phyloP scores from a whole-genome alignment of 2,888 invertebrate genomes.

The Stegana nigrithorax region DNA sequence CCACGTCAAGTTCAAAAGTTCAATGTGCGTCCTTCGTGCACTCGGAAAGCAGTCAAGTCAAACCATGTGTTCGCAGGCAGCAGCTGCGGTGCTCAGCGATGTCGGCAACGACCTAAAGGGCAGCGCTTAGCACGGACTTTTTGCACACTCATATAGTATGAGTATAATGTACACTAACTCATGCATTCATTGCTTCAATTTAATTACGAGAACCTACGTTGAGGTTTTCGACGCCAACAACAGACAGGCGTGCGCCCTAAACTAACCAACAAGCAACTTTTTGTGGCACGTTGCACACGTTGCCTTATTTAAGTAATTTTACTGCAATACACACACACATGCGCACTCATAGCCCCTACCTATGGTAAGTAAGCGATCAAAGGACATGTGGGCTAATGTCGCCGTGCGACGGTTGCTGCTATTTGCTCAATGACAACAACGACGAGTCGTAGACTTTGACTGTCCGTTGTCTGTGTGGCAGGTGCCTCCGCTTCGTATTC shows the following conservation, averaged over 20 bases:
- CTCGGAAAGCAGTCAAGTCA: background rate
- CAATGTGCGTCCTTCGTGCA: too few relatives aligned
- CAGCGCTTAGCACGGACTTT: too few relatives aligned
- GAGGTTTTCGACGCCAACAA: constrained; percentile 20
- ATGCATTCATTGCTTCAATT: constrained; percentile 41
- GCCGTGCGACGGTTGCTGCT: background rate
- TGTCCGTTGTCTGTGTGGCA: background rate
- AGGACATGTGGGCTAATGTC: background rate
- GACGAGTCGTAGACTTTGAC: too few relatives aligned
- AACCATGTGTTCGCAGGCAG: too few relatives aligned
- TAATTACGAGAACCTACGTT: constrained; percentile 58
- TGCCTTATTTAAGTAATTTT: constrained; percentile 20
- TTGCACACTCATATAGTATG: too few relatives aligned
- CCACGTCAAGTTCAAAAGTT: too few relatives aligned
- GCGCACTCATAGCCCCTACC: background rate
- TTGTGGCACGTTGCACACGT: constrained; percentile 21
- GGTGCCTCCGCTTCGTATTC: background rate
- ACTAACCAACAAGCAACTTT: background rate
- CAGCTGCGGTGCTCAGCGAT: too few relatives aligned
- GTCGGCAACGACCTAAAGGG: too few relatives aligned
- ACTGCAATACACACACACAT: constrained; percentile 11
- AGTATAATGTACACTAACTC: too few relatives aligned
- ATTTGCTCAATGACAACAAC: too few relatives aligned
- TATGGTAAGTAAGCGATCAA: background rate
- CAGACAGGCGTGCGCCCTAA: background rate